Conservation (phyloP, 2,113 vertebrate genomes). For the Stegostoma tigrinum region DNA sequence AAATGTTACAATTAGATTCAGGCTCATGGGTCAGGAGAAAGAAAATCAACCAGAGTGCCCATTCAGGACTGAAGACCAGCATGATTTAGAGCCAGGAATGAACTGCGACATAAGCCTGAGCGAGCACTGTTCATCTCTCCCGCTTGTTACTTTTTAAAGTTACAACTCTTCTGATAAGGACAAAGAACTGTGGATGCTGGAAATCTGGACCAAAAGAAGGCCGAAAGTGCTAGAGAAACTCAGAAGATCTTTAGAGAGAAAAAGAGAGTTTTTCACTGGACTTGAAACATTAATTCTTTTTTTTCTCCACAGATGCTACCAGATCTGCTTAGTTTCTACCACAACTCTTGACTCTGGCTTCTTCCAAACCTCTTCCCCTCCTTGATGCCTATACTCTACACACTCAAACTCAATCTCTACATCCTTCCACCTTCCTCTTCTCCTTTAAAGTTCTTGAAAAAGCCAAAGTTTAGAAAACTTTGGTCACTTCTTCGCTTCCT, state of each 20-base stretch:
- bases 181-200: neutral
- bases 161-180: neutral
- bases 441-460: neutral
- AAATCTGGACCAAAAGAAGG: no score
- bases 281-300: no score
- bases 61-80: neutral
- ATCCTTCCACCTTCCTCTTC: neutral
- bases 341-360: neutral
- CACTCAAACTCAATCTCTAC: neutral
- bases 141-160: neutral
- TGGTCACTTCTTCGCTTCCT: neutral
- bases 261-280: no score
- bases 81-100: neutral
- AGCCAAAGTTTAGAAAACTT: neutral
- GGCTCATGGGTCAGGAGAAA: neutral
- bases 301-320: no score
- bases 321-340: no score
- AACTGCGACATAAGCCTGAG: neutral
- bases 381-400: neutral
- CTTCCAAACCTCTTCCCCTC: neutral
- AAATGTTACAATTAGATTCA: neutral
- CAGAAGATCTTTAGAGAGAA: no score
- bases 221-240: no score
- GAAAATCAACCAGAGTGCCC: neutral
- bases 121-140: neutral